phyloP scores from a whole-genome alignment of 2,888 invertebrate species.

The Liodrosophila aerea region DNA sequence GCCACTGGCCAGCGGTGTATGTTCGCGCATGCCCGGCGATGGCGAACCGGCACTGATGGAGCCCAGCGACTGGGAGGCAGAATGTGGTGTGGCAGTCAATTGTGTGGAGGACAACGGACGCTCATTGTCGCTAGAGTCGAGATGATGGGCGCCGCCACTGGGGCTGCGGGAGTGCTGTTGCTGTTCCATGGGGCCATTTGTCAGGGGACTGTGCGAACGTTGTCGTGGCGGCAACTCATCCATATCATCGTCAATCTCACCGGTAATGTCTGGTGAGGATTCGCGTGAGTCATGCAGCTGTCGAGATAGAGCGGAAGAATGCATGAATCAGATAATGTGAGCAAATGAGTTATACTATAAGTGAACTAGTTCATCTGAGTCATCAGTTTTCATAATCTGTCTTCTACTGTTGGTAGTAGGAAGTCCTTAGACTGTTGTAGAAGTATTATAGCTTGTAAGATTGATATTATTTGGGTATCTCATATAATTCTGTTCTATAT shows the following conservation, averaged over 20 bases:
- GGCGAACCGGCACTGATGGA: slow-evolving; percentile 83
- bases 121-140: slow-evolving; percentile 81
- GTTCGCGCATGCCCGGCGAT: slow-evolving; percentile 80
- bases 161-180: slow-evolving; percentile 78
- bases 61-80: slow-evolving; percentile 83
- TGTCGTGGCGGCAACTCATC: slow-evolving; percentile 66
- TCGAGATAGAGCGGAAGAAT: background rate
- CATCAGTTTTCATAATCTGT: no score
- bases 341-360: no score
- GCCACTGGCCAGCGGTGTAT: slow-evolving; percentile 80
- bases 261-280: slow-evolving; percentile 83
- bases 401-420: no score
- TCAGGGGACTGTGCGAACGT: slow-evolving; percentile 79
- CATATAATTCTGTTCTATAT: no score
- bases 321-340: no score
- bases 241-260: slow-evolving; percentile 82
- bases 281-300: slow-evolving; percentile 82
- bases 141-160: slow-evolving; percentile 63
- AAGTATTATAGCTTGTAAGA: background rate
- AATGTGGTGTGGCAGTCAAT: slow-evolving; percentile 78
- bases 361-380: background rate
- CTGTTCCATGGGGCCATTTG: slow-evolving; percentile 69
- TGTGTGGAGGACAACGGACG: slow-evolving; percentile 82
- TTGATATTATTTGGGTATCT: background rate
- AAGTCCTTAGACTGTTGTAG: no score